phyloP scores from a whole-genome alignment of 2,888 invertebrate species.

The Automeris io region DNA sequence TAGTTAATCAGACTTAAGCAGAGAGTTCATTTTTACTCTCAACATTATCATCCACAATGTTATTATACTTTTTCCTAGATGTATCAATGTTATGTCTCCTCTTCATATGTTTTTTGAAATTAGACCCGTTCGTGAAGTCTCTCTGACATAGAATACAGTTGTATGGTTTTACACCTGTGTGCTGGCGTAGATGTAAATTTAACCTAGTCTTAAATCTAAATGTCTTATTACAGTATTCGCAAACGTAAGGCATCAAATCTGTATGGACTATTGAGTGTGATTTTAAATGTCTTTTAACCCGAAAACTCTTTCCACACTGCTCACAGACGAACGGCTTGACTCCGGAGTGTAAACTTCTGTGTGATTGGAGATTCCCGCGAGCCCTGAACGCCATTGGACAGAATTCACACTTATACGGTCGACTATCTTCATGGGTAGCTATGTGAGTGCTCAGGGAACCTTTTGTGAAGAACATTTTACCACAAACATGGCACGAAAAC shows the following conservation, averaged over 20 bases:
- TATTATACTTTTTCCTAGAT: constrained; percentile 42
- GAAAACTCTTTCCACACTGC: constrained; percentile 63
- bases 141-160: constrained; percentile 57
- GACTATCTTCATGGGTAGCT: constrained; percentile 56
- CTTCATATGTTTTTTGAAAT: constrained; percentile 69
- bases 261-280: constrained; percentile 69
- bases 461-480: constrained; percentile 70
- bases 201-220: constrained; percentile 65
- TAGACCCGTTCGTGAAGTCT: constrained; percentile 69
- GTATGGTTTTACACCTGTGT: constrained; percentile 68
- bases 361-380: constrained; percentile 57
- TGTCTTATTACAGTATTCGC: constrained; percentile 61
- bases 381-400: constrained; percentile 63
- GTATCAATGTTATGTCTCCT: constrained; percentile 64
- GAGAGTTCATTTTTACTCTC: constrained; percentile 1
- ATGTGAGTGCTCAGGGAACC: constrained; percentile 62
- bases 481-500: constrained; percentile 63
- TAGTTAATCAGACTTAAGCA: too few species aligned
- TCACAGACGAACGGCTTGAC: constrained; percentile 66
- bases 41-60: constrained; percentile 15
- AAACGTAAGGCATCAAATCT: constrained; percentile 59
- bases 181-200: constrained; percentile 61
- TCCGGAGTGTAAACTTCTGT: constrained; percentile 57
- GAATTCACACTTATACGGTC: constrained; percentile 61
- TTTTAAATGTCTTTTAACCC: constrained; percentile 63